Evolutionary conservation across 1,140 invertebrate genomes (phyloP).

Genomic region (Helicorthomorpha holstii): DNA sequence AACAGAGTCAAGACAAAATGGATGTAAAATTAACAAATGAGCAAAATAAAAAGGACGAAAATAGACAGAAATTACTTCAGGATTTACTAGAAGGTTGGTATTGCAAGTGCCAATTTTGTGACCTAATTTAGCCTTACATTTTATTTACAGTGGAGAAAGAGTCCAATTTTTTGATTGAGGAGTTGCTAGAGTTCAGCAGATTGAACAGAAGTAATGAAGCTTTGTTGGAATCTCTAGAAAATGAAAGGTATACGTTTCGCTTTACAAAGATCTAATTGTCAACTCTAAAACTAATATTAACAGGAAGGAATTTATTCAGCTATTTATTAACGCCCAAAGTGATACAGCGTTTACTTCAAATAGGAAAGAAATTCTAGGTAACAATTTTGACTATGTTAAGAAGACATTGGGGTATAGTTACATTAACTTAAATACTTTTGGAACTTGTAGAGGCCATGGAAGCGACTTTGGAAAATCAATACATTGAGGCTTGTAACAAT

Average conservation of each 20-base stretch:
- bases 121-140: not conserved
- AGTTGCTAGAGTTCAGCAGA: conserved; percentile 18
- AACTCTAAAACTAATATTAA: not conserved
- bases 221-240: conserved; percentile 19
- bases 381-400: conserved; percentile 1
- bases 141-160: conserved; percentile 17
- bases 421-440: not conserved
- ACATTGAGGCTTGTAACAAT: conserved; percentile 7
- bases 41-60: conserved; percentile 15
- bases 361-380: conserved; percentile 20
- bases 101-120: not conserved
- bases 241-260: no score
- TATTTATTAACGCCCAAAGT: conserved; percentile 18
- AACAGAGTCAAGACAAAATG: conserved; percentile 15
- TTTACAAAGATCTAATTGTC: no score
- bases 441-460: not conserved
- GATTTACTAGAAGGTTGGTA: not conserved
- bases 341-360: conserved; percentile 18
- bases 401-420: not conserved
- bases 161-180: conserved; percentile 14
- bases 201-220: conserved; percentile 19
- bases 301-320: conserved; percentile 20
- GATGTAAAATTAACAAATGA: conserved; percentile 14
- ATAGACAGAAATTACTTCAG: conserved; percentile 14
- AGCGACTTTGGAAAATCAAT: not conserved